Evolutionary conservation across 1,140 invertebrate species (phyloP), one percentile per base, ranked within the genome.

Genomic region (Drosophila triauraria): DNA sequence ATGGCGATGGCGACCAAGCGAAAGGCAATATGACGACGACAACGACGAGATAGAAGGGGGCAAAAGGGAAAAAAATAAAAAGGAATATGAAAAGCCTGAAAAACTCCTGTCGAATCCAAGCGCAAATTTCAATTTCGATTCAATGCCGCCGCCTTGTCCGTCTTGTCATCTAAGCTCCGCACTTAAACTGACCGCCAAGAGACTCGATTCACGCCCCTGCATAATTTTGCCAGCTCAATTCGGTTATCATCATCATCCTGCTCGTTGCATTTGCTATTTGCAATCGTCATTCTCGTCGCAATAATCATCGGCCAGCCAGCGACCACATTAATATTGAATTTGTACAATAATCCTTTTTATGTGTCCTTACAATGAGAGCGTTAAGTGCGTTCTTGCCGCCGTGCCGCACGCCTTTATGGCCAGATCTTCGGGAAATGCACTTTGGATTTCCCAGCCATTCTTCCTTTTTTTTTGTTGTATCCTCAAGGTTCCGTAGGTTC

Each of bases 331-430:
- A 87, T 88, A 87, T 87, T 87, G 84, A 88, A 87, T 87, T 84
- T 87, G 80, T 81, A 88, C 81, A 88, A 84, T 90, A 88, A 88
- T 88, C 80, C 85, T 90, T 88, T 88, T 88, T 90, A 88, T 88
- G 85, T 77, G 74, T 67, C 78, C 78, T 2, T 67, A 81, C 84
- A 90, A 90, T 88, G 84, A 88, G 69, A 90, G 74, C 74, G 69
- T 78, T 88, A 90, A 88, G 84, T 88, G 84, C 51, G 48, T 42
- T 47, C 38, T 40, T 30, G 48, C 43, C 30, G 59, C 60, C 83
- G 77, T 88, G 84, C 80, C 69, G 35, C 50, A 32, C 32, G 53
- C 47, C 84, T 70, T 80, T 88, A 75, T 84, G 72, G 35, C 61
- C 68, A 83, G 80, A 81, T 75, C 78, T 65, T 48, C 40, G 74